Percentiles rank a stretch among this genome's conserved stretches.
Evolutionary conservation across 2,888 invertebrate species (phyloP).

Genomic region (Cephus pulcher): DNA sequence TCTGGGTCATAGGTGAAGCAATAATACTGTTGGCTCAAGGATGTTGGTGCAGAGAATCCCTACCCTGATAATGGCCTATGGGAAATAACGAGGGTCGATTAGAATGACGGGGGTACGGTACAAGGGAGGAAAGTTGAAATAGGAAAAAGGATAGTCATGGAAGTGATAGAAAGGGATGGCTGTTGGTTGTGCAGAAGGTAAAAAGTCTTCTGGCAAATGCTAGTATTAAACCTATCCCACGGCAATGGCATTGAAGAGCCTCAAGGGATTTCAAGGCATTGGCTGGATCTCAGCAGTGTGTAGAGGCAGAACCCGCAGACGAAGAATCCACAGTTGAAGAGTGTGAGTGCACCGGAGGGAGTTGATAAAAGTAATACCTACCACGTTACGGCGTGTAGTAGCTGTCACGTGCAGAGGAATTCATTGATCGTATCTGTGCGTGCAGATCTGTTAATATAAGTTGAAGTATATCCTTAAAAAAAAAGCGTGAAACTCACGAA

Average conservation of each 20-base stretch:
- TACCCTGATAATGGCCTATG: too few species aligned
- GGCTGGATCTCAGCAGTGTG: conserved; percentile 9
- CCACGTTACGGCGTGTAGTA: too few species aligned
- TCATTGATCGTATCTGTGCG: too few species aligned
- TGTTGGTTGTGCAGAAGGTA: neutral
- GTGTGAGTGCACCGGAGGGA: conserved; percentile 14
- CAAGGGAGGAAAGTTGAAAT: conserved; percentile 4
- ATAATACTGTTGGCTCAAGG: too few species aligned
- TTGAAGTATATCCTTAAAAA: too few species aligned
- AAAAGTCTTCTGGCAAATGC: conserved; percentile 19
- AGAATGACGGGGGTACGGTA: conserved; percentile 17
- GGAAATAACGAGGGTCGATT: neutral
- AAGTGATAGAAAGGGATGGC: neutral
- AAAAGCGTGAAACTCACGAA: too few species aligned
- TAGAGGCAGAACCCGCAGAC: neutral
- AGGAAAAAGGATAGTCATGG: conserved; percentile 8
- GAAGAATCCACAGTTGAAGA: neutral
- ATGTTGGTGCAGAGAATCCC: too few species aligned
- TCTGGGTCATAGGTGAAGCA: too few species aligned
- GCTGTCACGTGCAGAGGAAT: too few species aligned
- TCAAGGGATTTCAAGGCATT: conserved; percentile 22
- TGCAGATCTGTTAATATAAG: too few species aligned
- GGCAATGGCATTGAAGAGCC: conserved; percentile 25
- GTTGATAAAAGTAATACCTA: too few species aligned
- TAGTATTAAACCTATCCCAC: conserved; percentile 27